These are phyloP conservation scores for Siniperca chuatsi DNA, from an alignment of 2,113 vertebrate species.

Conservation along the genomic window DNA sequence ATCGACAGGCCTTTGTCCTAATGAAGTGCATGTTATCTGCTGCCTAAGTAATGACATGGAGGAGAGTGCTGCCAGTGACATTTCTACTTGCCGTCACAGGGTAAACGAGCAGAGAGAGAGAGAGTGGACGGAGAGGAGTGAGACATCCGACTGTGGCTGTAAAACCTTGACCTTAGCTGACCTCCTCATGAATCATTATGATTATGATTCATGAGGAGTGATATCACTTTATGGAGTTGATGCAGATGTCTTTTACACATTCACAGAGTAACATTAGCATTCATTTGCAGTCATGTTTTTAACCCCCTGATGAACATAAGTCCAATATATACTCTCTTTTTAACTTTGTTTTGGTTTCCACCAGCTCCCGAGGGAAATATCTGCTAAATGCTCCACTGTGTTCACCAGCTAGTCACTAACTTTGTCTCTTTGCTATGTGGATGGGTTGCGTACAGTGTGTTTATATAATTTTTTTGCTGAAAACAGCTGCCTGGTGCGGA, in stretches of 20 bases:
- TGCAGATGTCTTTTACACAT: background rate
- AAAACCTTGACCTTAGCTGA: slow-evolving; percentile 32
- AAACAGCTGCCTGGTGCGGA: too few relatives aligned
- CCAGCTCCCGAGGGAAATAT: background rate
- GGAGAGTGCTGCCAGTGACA: slow-evolving; percentile 60
- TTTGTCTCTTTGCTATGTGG: too few relatives aligned
- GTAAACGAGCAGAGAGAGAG: slow-evolving; percentile 24
- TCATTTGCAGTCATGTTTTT: background rate
- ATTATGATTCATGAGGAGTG: background rate
- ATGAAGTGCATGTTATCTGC: slow-evolving; percentile 75
- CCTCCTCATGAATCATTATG: slow-evolving; percentile 28
- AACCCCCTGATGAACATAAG: background rate
- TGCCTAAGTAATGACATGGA: slow-evolving; percentile 60
- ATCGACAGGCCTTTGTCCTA: slow-evolving; percentile 63
- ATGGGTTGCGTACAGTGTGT: background rate
- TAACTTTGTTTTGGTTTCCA: background rate
- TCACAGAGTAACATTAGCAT: background rate
- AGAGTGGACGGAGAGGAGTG: background rate
- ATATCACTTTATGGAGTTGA: background rate
- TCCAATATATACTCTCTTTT: background rate
- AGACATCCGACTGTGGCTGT: background rate
- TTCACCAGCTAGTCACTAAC: background rate
- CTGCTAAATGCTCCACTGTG: background rate
- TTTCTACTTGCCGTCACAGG: slow-evolving; percentile 15
- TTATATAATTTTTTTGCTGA: background rate